A percentile compares a stretch with the other conserved stretches of the same genome.
Evolutionary conservation across 2,113 vertebrate species (phyloP).

Genomic region (Acanthisitta chloris): DNA sequence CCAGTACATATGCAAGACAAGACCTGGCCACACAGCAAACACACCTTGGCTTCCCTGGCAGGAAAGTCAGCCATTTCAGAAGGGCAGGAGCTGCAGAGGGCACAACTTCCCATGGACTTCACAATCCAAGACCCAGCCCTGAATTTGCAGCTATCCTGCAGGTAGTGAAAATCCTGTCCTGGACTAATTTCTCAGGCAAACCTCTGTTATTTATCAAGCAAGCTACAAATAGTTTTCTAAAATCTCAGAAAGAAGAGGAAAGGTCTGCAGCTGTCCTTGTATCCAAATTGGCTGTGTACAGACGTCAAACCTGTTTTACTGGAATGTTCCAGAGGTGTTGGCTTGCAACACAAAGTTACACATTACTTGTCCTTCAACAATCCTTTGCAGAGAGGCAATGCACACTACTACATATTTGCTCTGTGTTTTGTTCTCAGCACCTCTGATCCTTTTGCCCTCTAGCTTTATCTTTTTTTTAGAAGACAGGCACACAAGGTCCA

Average conservation of each 20-base stretch:
- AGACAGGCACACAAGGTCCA: neutral
- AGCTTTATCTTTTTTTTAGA: neutral
- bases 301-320: constrained; percentile 39
- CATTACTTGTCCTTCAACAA: constrained; percentile 39
- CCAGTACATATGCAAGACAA: neutral
- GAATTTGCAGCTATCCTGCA: neutral
- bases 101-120: neutral
- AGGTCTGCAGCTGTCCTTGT: neutral
- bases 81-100: neutral
- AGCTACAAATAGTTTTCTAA: neutral
- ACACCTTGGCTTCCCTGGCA: neutral
- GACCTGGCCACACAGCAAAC: neutral
- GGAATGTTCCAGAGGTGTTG: constrained; percentile 23
- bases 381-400: neutral
- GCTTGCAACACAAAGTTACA: constrained; percentile 43
- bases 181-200: neutral
- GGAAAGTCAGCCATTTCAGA: neutral
- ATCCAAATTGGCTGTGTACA: neutral
- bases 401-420: neutral
- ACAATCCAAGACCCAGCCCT: neutral
- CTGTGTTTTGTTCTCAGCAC: neutral
- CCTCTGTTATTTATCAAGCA: neutral
- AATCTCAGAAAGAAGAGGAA: neutral
- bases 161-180: neutral
- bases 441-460: neutral